Evolutionary conservation across 2,113 vertebrate species (phyloP).

Genomic region (Talpa occidentalis): DNA sequence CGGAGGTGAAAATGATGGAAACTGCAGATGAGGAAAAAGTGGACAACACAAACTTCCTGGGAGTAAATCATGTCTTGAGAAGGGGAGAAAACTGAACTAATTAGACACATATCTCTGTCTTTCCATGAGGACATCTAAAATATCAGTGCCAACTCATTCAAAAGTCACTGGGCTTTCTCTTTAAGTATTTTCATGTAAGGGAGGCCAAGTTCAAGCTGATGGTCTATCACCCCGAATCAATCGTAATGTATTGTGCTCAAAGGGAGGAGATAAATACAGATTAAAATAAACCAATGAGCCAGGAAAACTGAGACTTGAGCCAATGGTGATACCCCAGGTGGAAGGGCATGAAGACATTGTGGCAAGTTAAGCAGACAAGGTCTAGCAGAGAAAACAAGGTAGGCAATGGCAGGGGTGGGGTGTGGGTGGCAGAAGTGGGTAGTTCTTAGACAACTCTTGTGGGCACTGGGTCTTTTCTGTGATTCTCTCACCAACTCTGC

Average conservation of each 20-base stretch:
- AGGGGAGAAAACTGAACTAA: not conserved
- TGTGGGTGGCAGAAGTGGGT: fast-evolving
- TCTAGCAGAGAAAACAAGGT: not conserved
- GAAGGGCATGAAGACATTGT: not conserved
- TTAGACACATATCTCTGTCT: not conserved
- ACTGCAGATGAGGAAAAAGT: not conserved
- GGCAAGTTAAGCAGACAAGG: not conserved
- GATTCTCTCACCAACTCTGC: not conserved
- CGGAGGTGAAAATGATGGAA: not conserved
- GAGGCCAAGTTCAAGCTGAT: not conserved
- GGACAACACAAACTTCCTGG: not conserved
- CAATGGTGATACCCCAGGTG: not conserved
- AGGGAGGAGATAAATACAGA: not conserved
- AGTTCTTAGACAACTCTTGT: not conserved
- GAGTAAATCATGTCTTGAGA: not conserved
- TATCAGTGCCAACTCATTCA: not conserved
- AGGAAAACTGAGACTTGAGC: not conserved
- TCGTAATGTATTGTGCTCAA: not conserved
- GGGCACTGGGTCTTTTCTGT: not conserved
- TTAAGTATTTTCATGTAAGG: not conserved
- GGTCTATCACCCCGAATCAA: not conserved
- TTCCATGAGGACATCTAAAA: not conserved
- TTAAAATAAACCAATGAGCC: not conserved
- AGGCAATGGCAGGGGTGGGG: not conserved
- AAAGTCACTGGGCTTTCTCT: not conserved